Conservation (phyloP, 2,888 invertebrate genomes). For the Apamea monoglypha region DNA sequence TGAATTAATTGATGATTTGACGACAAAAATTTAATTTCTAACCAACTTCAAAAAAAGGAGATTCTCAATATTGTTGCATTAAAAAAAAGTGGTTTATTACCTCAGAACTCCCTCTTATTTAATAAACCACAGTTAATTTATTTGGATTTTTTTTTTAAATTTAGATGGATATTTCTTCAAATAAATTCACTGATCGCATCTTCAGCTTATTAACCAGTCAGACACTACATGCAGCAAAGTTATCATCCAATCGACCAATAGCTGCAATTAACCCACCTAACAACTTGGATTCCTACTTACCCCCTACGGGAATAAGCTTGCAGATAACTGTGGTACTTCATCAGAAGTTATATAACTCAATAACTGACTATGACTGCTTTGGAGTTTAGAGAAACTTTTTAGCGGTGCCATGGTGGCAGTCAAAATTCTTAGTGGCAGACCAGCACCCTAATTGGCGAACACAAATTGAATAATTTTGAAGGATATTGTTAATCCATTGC, state of each 20-base stretch:
- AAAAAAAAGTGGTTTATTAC: too few species aligned
- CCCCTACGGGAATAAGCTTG: slow-evolving; percentile 1
- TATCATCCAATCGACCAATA: slow-evolving; percentile 10
- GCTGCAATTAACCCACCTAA: not conserved
- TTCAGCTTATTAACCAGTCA: not conserved
- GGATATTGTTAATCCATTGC: too few species aligned
- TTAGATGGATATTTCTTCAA: not conserved
- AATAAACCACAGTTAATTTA: too few species aligned
- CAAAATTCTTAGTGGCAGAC: too few species aligned
- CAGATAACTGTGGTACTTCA: slow-evolving; percentile 36
- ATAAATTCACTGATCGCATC: not conserved
- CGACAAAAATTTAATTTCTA: too few species aligned
- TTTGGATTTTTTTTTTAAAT: not conserved
- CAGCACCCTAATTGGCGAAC: too few species aligned
- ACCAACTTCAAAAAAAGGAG: too few species aligned
- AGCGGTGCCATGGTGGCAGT: not conserved
- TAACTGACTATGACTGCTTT: slow-evolving; percentile 26
- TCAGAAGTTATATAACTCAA: slow-evolving; percentile 39
- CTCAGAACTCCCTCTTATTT: too few species aligned
- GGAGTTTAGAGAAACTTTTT: not conserved
- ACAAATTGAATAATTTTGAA: too few species aligned
- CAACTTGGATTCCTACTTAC: not conserved
- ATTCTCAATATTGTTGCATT: too few species aligned
- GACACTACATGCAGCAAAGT: not conserved
- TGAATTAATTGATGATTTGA: too few species aligned